Evolutionary conservation across 2,113 vertebrate genomes (phyloP), one percentile per base, ranked within the genome.

Genomic region (Tachysurus fulvidraco): DNA sequence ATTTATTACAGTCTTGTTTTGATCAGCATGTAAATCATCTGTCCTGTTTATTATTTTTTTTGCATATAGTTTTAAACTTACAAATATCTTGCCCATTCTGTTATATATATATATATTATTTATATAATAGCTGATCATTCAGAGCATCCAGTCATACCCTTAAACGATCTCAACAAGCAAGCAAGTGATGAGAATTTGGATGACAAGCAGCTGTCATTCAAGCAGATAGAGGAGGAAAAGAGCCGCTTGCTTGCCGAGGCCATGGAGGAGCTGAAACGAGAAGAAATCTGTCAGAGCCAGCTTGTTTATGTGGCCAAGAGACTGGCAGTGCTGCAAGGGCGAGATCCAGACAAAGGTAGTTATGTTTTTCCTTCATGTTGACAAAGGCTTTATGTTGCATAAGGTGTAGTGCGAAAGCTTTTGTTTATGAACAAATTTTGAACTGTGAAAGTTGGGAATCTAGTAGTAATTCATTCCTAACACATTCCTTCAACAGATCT

Each of bases 311-410:
- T 98, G 81, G 96, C 96, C 73, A 98, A 95, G 92, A 96, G 96
- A 85, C 91, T 99, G 91, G 97, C 98, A 0, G 89, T 88, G 0
- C 93, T 99, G 64, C 96, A 92, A 91, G 98, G 97, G 55, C 94
- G 94, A 87, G 96, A 99, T 92, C 98, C 98, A 0, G 93, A 96
- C 62, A 95, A 92, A 95, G 97, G 98, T 99, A 83, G 25, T 36
- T 36, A 1, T 36, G 36, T 36, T 36, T 36, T 36, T 36, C 36
- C 36, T 36, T 36, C 36, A 36, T 36, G 36, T 36, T 36, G 36
- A 36, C 36, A 36, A 36, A 36, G 36, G 36, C 6, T 28, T 60
- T 16, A 55, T 41, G 11, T 25, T 65, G 36, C 23, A 67, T 3
- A 11, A 30, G 17, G 19, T 41, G 16, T 25, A 30, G 44, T 77